These are phyloP conservation scores for Coluber constrictor DNA, from an alignment of 2,797 vertebrate genomes.

Conservation along the genomic window DNA sequence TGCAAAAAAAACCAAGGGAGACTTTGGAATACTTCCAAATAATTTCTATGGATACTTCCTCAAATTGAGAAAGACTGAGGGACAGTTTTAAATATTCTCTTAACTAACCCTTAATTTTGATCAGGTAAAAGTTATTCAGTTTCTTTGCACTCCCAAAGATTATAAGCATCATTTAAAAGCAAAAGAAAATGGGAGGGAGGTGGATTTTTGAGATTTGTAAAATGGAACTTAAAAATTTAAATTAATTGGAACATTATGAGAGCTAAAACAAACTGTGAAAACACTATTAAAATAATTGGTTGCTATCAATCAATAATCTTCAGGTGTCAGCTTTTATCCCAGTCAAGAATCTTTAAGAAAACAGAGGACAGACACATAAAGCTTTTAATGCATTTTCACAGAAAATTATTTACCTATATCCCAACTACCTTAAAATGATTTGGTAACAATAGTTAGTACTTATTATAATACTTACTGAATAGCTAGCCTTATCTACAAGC, in stretches of 20 bases:
- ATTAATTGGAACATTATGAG: neutral
- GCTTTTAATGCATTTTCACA: too few species aligned
- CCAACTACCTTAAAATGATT: too few species aligned
- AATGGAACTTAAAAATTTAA: neutral
- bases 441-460: neutral
- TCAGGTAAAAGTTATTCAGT: neutral
- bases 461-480: neutral
- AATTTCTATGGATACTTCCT: neutral
- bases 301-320: neutral
- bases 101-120: neutral
- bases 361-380: neutral
- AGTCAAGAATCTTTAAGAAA: neutral
- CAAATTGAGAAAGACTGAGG: neutral
- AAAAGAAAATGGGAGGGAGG: neutral
- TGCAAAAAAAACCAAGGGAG: neutral
- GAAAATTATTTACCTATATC: neutral
- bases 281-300: neutral
- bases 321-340: neutral
- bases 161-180: neutral
- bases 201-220: neutral
- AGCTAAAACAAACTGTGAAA: neutral
- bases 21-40: neutral
- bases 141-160: neutral
- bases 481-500: neutral
- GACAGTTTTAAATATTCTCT: neutral